Evolutionary conservation across 1,140 invertebrate species (phyloP), one percentile per base, ranked within the genome.

Genomic region (Drosophila ohnishii): DNA sequence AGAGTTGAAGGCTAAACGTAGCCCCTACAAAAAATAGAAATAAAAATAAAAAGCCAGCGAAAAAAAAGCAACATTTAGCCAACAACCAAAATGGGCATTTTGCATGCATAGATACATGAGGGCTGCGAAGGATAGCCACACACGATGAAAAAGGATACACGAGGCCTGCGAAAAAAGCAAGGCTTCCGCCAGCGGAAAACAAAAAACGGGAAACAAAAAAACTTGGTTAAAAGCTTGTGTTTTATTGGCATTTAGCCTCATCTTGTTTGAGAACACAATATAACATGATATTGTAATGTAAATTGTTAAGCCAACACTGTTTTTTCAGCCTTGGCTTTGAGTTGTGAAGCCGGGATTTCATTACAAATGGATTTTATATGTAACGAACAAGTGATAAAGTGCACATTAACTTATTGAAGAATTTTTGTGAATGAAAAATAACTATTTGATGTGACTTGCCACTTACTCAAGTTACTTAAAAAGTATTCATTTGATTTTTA

Each of bases 181-280:
- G 42, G 35, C 13, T 40, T 56, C 25, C 16, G 42, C 42, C 28
- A 51, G 10, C 30, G 19, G 30, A 37, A 62, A 53, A 61, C 45
- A 65, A 44, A 44, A 35, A 53, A 22, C 25, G 22, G 30, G 28
- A 58, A 58, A 58, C 45, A 45, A 58, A 39, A 57, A 40, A 67
- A 50, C 45, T 70, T 70, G 71, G 59, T 55, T 55, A 62, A 61
- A 61, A 62, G 53, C 44, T 78, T 57, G 75, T 75, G 75, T 75
- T 75, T 75, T 80, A 83, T 85, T 85, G 80, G 80, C 76, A 72
- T 85, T 83, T 83, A 83, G 80, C 65, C 65, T 73, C 66, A 40
- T 37, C 69, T 72, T 72, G 69, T 72, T 72, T 72, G 69, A 72
- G 69, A 71, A 72, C 69, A 59, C 66, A 42, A 72, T 50, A 59